Percentiles rank a stretch among this genome's conserved stretches.
phyloP scores from a whole-genome alignment of 2,888 invertebrate species.

The Aplocera efformata region DNA sequence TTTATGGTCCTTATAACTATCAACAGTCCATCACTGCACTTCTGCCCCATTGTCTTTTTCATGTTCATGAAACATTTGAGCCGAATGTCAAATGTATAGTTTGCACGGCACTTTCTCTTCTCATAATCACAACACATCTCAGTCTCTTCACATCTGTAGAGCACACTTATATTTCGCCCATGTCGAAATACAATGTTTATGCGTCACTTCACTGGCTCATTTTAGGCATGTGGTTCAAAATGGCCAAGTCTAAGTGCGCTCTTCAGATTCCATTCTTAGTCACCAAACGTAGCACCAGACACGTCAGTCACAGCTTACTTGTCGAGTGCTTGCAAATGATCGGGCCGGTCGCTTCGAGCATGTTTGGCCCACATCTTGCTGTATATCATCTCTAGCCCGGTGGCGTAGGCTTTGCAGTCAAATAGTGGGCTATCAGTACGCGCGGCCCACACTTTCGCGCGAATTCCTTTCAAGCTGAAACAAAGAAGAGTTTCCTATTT shows the following conservation, averaged over 20 bases:
- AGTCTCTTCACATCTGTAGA: background rate
- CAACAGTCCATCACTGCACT: constrained; percentile 17
- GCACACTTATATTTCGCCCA: too few relatives aligned
- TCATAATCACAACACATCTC: too few relatives aligned
- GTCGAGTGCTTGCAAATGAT: constrained; percentile 84
- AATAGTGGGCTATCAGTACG: constrained; percentile 95
- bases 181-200: too few relatives aligned
- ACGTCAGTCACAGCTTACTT: constrained; percentile 40
- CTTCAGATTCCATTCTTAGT: background rate
- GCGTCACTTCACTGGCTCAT: too few relatives aligned
- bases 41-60: constrained; percentile 9
- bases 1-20: constrained; percentile 10
- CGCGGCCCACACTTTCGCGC: constrained; percentile 98
- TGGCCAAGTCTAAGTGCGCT: background rate
- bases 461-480: constrained; percentile 90
- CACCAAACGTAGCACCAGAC: background rate
- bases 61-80: background rate
- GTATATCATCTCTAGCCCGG: constrained; percentile 94
- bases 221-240: too few relatives aligned
- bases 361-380: constrained; percentile 94
- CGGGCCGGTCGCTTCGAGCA: constrained; percentile 88
- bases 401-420: constrained; percentile 95
- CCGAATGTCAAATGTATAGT: background rate
- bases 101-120: too few relatives aligned
- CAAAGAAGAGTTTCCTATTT: too few relatives aligned